Conservation (phyloP, 2,888 invertebrate species). For the Chloromyia formosa region DNA sequence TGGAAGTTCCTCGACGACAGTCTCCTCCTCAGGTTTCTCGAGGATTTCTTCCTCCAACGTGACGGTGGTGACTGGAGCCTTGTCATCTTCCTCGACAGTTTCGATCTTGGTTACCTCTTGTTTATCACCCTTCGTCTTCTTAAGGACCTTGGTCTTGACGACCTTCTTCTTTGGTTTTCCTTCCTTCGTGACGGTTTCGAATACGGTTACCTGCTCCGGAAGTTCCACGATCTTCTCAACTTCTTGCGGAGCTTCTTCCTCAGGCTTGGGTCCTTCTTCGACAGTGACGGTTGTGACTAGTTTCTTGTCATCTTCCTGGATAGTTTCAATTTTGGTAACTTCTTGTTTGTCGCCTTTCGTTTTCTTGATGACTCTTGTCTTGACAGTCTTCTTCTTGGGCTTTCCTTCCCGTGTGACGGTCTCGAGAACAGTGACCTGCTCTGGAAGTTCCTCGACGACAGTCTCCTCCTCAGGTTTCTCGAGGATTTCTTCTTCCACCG, state of each 20-base stretch:
- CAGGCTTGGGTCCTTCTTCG: slow-evolving; percentile 56
- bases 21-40: slow-evolving; percentile 56
- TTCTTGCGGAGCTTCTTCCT: slow-evolving; percentile 56
- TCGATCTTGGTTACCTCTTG: slow-evolving; percentile 57
- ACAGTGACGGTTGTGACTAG: slow-evolving; percentile 62
- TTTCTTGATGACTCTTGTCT: slow-evolving; percentile 56
- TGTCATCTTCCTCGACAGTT: slow-evolving; percentile 58
- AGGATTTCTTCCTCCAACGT: slow-evolving; percentile 51
- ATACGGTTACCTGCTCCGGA: slow-evolving; percentile 58
- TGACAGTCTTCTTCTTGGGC: slow-evolving; percentile 56
- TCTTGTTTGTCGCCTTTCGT: slow-evolving; percentile 60
- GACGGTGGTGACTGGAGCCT: slow-evolving; percentile 52
- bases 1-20: slow-evolving; percentile 18
- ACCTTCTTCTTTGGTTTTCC: slow-evolving; percentile 56
- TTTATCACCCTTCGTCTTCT: slow-evolving; percentile 56
- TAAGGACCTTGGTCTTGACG: slow-evolving; percentile 57
- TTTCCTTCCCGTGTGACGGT: slow-evolving; percentile 56
- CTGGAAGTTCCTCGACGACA: slow-evolving; percentile 50
- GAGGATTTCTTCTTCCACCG: slow-evolving; percentile 45
- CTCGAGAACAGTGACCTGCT: slow-evolving; percentile 60
- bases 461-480: slow-evolving; percentile 17
- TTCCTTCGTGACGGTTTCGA: slow-evolving; percentile 56
- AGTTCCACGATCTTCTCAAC: slow-evolving; percentile 53
- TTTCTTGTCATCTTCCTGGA: slow-evolving; percentile 60
- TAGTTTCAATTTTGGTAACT: slow-evolving; percentile 58